phyloP scores from a whole-genome alignment of 2,888 invertebrate species.

The Luffia ferchaultella region DNA sequence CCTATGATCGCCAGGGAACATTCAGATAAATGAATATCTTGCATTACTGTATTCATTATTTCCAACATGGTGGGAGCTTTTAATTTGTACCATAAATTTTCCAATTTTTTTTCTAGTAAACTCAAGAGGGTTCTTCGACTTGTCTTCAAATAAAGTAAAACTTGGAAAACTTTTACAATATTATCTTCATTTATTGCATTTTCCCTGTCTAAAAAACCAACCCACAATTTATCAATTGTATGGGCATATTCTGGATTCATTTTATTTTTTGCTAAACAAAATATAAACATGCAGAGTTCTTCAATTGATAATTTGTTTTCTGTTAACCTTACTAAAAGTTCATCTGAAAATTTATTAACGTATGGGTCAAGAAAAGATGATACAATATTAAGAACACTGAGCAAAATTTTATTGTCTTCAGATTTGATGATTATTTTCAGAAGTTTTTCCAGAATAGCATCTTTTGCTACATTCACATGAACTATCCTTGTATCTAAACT shows the following conservation, averaged over 20 bases:
- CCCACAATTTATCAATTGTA: constrained; percentile 72
- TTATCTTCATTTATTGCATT: constrained; percentile 64
- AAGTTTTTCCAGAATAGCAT: constrained; percentile 53
- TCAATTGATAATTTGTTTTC: constrained; percentile 65
- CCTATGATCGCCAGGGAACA: constrained; percentile 44
- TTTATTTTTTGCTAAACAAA: constrained; percentile 56
- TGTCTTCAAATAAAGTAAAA: constrained; percentile 63
- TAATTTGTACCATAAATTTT: constrained; percentile 64
- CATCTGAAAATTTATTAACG: constrained; percentile 66
- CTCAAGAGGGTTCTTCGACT: constrained; percentile 67
- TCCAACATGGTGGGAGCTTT: constrained; percentile 48
- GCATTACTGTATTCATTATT: constrained; percentile 46
- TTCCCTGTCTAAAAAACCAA: constrained; percentile 67
- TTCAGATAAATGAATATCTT: constrained; percentile 43
- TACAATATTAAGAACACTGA: constrained; percentile 44
- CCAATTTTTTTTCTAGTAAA: constrained; percentile 66
- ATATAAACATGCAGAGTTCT: constrained; percentile 68
- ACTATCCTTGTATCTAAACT: constrained; percentile 26
- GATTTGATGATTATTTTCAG: constrained; percentile 48
- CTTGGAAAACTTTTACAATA: constrained; percentile 62
- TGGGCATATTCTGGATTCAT: constrained; percentile 50
- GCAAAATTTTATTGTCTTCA: constrained; percentile 52
- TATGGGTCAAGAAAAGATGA: constrained; percentile 46
- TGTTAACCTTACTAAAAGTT: constrained; percentile 66
- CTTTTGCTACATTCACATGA: constrained; percentile 43